A percentile compares a stretch with the other conserved stretches of the same genome.
phyloP scores from a whole-genome alignment of 1,140 invertebrate genomes.

The Euwallacea similis region DNA sequence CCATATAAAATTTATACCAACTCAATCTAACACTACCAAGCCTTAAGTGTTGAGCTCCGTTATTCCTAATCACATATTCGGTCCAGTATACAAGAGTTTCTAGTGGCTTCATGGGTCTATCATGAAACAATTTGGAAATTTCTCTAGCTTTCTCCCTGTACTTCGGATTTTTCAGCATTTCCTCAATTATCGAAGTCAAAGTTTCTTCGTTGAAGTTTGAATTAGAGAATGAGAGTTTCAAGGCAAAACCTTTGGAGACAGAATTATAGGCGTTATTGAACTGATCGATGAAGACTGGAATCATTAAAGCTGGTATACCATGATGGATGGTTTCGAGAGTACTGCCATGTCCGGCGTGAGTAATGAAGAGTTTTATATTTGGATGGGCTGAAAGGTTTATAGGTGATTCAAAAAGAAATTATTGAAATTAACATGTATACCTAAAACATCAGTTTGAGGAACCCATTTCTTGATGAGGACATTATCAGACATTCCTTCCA shows the following conservation, averaged over 20 bases:
- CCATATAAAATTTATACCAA: conserved; percentile 56
- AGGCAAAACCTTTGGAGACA: conserved; percentile 55
- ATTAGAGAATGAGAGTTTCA: conserved; percentile 32
- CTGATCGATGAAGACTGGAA: conserved; percentile 71
- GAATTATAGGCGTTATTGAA: conserved; percentile 58
- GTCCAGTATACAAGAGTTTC: conserved; percentile 69
- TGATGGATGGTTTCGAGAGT: conserved; percentile 70
- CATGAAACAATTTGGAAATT: conserved; percentile 58
- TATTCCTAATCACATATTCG: conserved; percentile 68
- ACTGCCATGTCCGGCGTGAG: conserved; percentile 62
- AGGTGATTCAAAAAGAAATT: neutral
- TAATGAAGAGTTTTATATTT: conserved; percentile 43
- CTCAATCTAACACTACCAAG: conserved; percentile 60
- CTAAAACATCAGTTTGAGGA: conserved; percentile 64
- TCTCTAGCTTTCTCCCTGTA: conserved; percentile 52
- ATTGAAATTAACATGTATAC: conserved; percentile 42
- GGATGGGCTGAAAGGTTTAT: conserved; percentile 34
- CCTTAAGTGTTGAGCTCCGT: conserved; percentile 65
- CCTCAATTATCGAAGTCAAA: conserved; percentile 25
- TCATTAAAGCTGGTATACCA: conserved; percentile 68
- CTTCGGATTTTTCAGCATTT: conserved; percentile 41
- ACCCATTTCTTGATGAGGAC: conserved; percentile 59
- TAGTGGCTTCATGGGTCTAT: conserved; percentile 58
- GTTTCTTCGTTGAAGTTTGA: conserved; percentile 38
- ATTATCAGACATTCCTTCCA: conserved; percentile 56